Conservation (phyloP, 2,797 vertebrate species). For the Antrozous pallidus region DNA sequence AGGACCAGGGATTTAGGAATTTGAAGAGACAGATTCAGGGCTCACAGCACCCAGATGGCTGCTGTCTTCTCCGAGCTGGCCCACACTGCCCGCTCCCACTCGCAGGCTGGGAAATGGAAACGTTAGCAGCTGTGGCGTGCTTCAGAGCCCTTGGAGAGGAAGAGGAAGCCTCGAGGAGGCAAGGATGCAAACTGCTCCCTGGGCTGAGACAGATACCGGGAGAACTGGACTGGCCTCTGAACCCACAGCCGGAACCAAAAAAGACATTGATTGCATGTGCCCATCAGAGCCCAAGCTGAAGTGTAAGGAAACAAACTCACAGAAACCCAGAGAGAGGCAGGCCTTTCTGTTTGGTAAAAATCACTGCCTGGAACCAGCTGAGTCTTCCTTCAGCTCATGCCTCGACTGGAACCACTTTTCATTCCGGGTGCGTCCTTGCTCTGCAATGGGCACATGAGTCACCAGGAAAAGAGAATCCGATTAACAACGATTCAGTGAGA, state of each 20-base stretch:
- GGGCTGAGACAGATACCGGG: not conserved
- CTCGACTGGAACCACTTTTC: slow-evolving; percentile 39
- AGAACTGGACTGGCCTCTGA: not conserved
- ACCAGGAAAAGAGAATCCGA: slow-evolving; percentile 46
- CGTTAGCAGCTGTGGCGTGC: not conserved
- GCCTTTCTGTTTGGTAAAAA: not conserved
- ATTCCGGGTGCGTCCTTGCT: slow-evolving; percentile 11
- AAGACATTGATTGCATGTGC: not conserved
- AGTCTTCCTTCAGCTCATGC: not conserved
- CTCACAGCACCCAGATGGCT: too few species aligned
- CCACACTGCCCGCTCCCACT: not conserved
- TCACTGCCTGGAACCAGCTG: not conserved
- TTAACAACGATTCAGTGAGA: slow-evolving; percentile 42
- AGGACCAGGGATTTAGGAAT: not conserved
- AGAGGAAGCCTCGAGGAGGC: not conserved
- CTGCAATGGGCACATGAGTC: slow-evolving; percentile 30
- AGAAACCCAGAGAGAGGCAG: not conserved
- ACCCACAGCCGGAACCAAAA: not conserved
- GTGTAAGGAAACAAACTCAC: not conserved
- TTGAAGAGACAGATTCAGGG: not conserved
- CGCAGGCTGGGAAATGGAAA: not conserved
- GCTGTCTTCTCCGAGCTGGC: not conserved
- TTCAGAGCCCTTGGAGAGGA: not conserved
- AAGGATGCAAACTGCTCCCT: not conserved
- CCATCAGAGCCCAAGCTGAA: not conserved